These are phyloP conservation scores for Drosophila koepferae DNA, from an alignment of 2,888 invertebrate genomes.

Conservation along the genomic window DNA sequence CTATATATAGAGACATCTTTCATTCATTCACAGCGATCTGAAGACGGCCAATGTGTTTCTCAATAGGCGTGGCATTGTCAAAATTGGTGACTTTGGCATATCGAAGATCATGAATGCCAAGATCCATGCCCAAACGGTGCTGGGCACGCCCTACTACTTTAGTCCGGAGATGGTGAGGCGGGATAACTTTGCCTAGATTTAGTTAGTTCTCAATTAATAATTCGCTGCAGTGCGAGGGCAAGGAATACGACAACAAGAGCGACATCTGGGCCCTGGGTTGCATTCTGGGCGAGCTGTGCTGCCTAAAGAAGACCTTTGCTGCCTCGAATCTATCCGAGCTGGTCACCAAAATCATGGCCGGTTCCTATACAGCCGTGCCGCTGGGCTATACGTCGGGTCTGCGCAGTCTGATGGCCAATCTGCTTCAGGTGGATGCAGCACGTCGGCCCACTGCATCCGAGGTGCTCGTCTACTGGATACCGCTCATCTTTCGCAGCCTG, in stretches of 20 bases:
- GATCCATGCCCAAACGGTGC: constrained; percentile 89
- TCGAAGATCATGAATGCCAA: constrained; percentile 90
- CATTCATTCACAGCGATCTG: constrained; percentile 86
- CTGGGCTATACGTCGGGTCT: constrained; percentile 88
- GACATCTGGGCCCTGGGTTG: constrained; percentile 93
- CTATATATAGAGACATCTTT: no score
- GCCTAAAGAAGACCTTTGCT: constrained; percentile 90
- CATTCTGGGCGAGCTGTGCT: constrained; percentile 91
- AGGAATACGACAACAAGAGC: constrained; percentile 91
- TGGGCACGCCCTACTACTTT: constrained; percentile 91
- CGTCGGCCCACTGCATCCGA: constrained; percentile 88
- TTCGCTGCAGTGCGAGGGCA: constrained; percentile 89
- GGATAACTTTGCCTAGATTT: neutral
- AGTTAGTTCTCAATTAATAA: no score
- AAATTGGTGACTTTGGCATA: constrained; percentile 92
- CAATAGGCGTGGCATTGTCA: constrained; percentile 88
- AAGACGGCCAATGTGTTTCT: constrained; percentile 91
- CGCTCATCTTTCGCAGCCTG: constrained; percentile 85
- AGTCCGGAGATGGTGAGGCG: constrained; percentile 89
- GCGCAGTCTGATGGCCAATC: constrained; percentile 87
- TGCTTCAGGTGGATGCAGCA: constrained; percentile 88
- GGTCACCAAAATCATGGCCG: constrained; percentile 91
- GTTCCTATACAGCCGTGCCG: constrained; percentile 89
- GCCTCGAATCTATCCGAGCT: constrained; percentile 90
- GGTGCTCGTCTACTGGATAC: constrained; percentile 86